phyloP scores from a whole-genome alignment of 2,797 vertebrate species.

The Galaxias olidus region DNA sequence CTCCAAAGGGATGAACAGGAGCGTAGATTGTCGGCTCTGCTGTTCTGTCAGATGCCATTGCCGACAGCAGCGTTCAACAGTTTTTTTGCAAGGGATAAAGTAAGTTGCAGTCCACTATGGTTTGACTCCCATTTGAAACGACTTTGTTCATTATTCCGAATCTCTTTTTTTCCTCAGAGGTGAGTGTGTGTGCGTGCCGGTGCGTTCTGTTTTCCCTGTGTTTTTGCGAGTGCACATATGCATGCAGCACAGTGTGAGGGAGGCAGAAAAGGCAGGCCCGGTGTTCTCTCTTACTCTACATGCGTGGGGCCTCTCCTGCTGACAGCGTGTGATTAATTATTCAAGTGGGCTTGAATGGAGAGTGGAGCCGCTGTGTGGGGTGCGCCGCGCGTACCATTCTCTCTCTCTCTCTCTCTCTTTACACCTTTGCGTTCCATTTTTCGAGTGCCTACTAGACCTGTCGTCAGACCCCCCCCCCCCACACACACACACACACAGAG shows the following conservation, averaged over 20 bases:
- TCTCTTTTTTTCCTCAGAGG: no score
- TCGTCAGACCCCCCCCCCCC: not conserved
- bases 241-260: no score
- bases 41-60: no score
- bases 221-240: not conserved
- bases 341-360: slow-evolving; percentile 42
- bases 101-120: no score
- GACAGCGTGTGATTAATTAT: slow-evolving; percentile 56
- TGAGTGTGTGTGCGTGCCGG: no score
- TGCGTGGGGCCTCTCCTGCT: slow-evolving; percentile 35
- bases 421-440: slow-evolving; percentile 7
- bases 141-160: no score
- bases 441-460: not conserved
- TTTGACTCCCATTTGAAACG: no score
- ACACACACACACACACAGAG: not conserved
- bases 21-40: no score
- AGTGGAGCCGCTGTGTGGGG: slow-evolving; percentile 35
- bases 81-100: no score
- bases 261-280: not conserved
- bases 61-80: no score
- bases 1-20: no score
- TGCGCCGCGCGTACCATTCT: not conserved
- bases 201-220: not conserved
- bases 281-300: slow-evolving; percentile 21
- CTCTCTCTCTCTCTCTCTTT: slow-evolving; percentile 19